Evolutionary conservation across 1,140 invertebrate species (phyloP).

Genomic region (Berghia stephanieae): DNA sequence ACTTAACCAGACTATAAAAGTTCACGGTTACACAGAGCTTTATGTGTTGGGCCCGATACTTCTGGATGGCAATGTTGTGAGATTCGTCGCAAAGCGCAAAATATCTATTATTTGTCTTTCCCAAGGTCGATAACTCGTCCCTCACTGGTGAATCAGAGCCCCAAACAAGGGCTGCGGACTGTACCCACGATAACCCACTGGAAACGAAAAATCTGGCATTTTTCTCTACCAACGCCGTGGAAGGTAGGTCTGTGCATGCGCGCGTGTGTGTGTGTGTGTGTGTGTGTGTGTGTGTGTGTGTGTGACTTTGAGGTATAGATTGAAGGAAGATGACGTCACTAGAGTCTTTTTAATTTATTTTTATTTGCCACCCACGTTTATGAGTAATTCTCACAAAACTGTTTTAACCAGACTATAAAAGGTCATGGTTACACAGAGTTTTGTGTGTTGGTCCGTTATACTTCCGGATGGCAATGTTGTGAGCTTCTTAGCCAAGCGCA

Average conservation of each 20-base stretch:
- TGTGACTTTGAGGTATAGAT: background rate
- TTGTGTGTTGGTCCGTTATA: no score
- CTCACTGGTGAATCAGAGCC: conserved; percentile 97
- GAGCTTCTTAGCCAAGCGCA: no score
- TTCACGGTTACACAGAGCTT: no score
- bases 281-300: background rate
- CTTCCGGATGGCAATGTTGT: no score
- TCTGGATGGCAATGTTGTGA: no score
- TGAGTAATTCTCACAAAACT: no score
- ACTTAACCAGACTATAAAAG: no score
- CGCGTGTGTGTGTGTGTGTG: background rate
- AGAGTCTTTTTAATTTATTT: background rate
- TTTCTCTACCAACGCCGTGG: conserved; percentile 94
- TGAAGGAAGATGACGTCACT: no score
- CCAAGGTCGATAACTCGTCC: conserved; percentile 71
- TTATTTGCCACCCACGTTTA: background rate
- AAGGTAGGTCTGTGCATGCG: background rate
- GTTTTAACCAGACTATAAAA: no score
- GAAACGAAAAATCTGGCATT: conserved; percentile 97
- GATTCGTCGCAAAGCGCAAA: no score
- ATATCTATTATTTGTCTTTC: background rate
- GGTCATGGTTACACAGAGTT: no score
- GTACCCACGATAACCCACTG: conserved; percentile 92
- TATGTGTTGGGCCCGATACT: no score
- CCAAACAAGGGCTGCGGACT: conserved; percentile 87